phyloP scores from a whole-genome alignment of 2,888 invertebrate species.

The Cataglyphis altisquamis region DNA sequence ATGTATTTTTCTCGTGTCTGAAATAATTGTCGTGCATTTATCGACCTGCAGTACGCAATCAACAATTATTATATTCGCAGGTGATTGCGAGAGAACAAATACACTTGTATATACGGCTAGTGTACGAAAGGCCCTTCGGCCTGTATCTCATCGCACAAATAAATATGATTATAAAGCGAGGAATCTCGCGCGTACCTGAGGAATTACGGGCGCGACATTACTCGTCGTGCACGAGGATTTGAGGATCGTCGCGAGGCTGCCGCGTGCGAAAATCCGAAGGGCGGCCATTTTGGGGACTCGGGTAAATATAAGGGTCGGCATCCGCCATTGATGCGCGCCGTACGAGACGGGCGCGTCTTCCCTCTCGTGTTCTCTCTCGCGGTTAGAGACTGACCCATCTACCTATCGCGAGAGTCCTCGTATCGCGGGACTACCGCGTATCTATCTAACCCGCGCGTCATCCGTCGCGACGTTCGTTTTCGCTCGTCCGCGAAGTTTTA shows the following conservation, averaged over 20 bases:
- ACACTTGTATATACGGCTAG: not conserved
- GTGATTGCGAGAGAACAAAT: not conserved
- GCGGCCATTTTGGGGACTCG: conserved; percentile 83
- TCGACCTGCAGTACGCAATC: not conserved
- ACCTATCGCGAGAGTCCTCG: conserved; percentile 73
- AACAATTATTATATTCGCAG: not conserved
- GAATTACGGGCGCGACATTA: not conserved
- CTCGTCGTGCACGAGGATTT: not conserved
- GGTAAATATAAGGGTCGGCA: conserved; percentile 83
- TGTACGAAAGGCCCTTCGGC: conserved; percentile 35
- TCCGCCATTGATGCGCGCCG: conserved; percentile 83
- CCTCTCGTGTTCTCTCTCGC: conserved; percentile 78
- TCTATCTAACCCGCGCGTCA: conserved; percentile 20
- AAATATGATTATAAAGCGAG: not conserved
- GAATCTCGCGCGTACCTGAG: conserved; percentile 11
- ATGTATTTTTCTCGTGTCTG: not conserved
- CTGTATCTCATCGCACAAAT: not conserved
- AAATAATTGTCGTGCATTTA: not conserved
- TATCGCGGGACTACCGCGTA: conserved; percentile 48
- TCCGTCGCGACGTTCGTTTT: conserved; percentile 12
- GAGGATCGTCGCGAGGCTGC: conserved; percentile 66
- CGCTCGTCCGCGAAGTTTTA: not conserved
- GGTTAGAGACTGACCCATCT: conserved; percentile 75
- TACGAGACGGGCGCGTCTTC: conserved; percentile 81
- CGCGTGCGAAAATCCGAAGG: conserved; percentile 81